Conservation (phyloP, 1,140 invertebrate genomes). For the Lethrus apterus region DNA sequence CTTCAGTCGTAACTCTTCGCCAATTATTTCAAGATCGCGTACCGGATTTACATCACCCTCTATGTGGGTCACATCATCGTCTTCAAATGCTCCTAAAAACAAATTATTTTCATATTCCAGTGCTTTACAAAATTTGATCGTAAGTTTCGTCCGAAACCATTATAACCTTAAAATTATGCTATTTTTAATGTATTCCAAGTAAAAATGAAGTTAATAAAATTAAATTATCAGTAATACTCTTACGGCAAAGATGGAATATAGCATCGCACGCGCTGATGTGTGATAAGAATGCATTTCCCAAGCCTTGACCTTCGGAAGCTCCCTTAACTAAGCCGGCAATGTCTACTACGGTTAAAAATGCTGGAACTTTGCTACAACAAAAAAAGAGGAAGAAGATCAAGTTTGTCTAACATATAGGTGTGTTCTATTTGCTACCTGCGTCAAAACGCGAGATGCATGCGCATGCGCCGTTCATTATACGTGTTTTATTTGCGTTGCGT, state of each 20-base stretch:
- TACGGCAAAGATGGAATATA: slow-evolving; percentile 96
- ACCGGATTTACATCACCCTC: slow-evolving; percentile 98
- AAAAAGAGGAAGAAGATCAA: too few relatives aligned
- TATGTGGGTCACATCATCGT: slow-evolving; percentile 96
- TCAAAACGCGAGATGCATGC: too few relatives aligned
- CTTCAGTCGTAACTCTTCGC: slow-evolving; percentile 90
- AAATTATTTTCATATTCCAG: too few relatives aligned
- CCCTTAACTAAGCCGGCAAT: slow-evolving; percentile 98
- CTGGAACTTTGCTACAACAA: slow-evolving; percentile 91
- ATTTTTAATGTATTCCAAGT: too few relatives aligned
- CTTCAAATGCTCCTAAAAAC: slow-evolving; percentile 86
- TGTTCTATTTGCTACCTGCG: too few relatives aligned
- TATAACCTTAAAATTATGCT: too few relatives aligned
- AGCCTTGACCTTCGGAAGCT: slow-evolving; percentile 93
- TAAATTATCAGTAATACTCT: slow-evolving; percentile 44
- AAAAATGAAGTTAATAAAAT: background rate
- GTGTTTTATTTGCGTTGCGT: too few relatives aligned
- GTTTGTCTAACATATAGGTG: too few relatives aligned
- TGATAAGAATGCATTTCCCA: slow-evolving; percentile 97
- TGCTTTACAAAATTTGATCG: too few relatives aligned
- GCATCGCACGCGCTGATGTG: slow-evolving; percentile 98
- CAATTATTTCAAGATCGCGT: slow-evolving; percentile 93
- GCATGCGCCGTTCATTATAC: too few relatives aligned
- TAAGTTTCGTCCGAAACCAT: too few relatives aligned
- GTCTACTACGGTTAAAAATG: slow-evolving; percentile 94